phyloP scores from a whole-genome alignment of 2,888 invertebrate species.

The Athalia circularis region DNA sequence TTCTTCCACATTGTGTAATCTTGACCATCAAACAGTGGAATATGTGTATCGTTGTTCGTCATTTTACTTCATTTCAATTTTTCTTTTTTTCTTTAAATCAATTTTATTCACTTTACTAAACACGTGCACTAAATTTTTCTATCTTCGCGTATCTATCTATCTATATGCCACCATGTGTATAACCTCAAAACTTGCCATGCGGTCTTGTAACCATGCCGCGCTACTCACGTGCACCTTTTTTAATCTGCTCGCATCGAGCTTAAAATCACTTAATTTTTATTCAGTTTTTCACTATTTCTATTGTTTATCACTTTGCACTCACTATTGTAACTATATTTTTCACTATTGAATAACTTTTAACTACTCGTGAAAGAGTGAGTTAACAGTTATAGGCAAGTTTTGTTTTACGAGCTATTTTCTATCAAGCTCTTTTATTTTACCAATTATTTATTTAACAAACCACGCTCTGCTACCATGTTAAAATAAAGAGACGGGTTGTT shows the following conservation, averaged over 20 bases:
- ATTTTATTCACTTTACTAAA: conserved; percentile 33
- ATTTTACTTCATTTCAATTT: not conserved
- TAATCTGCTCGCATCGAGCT: conserved; percentile 9
- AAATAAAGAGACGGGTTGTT: too few relatives aligned
- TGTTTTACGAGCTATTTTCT: too few relatives aligned
- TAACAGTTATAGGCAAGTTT: not conserved
- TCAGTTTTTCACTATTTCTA: not conserved
- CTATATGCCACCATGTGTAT: not conserved
- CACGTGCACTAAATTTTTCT: too few relatives aligned
- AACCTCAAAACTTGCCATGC: conserved; percentile 3
- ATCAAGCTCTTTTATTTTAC: too few relatives aligned
- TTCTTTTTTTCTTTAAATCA: conserved; percentile 46
- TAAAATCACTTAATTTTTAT: conserved; percentile 7
- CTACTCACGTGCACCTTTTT: not conserved
- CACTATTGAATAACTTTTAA: not conserved
- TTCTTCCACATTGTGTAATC: conserved; percentile 47
- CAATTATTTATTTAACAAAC: too few relatives aligned
- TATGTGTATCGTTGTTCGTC: too few relatives aligned
- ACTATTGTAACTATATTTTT: not conserved
- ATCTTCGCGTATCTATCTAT: too few relatives aligned
- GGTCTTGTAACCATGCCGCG: conserved; percentile 5
- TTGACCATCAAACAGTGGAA: not conserved
- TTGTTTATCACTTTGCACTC: conserved; percentile 8
- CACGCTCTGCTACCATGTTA: too few relatives aligned
- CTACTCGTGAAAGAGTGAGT: not conserved